Conservation (phyloP, 1,140 invertebrate species). For the Achatina immaculata region DNA sequence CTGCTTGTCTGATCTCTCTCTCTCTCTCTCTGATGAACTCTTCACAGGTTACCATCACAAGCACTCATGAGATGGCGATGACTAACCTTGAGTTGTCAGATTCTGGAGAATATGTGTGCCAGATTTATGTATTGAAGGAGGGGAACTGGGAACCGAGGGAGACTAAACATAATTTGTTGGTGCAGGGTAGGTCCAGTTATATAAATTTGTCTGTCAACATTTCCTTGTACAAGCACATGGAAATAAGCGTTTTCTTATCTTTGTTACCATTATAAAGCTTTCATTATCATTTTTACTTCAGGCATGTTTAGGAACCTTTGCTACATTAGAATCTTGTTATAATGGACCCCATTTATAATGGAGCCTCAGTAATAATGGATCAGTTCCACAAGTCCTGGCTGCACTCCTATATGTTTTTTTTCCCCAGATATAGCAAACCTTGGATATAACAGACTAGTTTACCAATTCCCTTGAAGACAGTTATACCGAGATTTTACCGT, state of each 20-base stretch:
- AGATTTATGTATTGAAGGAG: not conserved
- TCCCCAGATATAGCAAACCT: too few species aligned
- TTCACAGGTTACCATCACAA: not conserved
- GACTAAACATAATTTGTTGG: not conserved
- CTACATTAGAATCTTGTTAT: too few species aligned
- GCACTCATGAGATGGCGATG: not conserved
- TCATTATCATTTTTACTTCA: not conserved
- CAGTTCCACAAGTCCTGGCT: too few species aligned
- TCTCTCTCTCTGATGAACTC: not conserved
- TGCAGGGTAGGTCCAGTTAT: not conserved
- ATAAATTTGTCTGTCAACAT: too few species aligned
- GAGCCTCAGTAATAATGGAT: too few species aligned
- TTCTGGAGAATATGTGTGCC: conserved; percentile 1
- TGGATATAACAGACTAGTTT: too few species aligned
- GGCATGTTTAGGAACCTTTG: too few species aligned
- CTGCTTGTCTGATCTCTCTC: not conserved
- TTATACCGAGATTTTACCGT: too few species aligned
- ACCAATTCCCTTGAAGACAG: too few species aligned
- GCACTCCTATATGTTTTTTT: too few species aligned
- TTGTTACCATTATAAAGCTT: not conserved
- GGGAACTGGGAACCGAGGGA: not conserved
- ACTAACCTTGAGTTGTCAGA: conserved; percentile 5
- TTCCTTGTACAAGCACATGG: too few species aligned
- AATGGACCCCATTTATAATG: too few species aligned
- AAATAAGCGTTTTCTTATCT: not conserved